phyloP scores from a whole-genome alignment of 2,113 vertebrate species.

The Dolichallabes microphthalmus region DNA sequence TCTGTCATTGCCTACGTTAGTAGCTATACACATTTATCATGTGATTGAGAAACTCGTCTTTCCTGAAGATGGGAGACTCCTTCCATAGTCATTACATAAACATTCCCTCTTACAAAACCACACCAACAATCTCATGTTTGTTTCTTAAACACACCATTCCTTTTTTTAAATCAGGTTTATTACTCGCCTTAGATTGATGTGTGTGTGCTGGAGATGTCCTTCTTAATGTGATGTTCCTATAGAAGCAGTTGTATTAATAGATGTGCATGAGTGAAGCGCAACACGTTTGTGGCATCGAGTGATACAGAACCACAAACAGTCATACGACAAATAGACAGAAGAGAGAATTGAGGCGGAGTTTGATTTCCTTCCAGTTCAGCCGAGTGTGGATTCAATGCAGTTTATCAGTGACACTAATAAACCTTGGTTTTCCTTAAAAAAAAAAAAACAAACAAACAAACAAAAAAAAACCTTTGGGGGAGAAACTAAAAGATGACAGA shows the following conservation, averaged over 20 bases:
- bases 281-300: not conserved
- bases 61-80: not conserved
- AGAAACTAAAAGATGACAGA: not conserved
- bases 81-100: not conserved
- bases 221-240: not conserved
- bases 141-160: not conserved
- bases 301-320: not conserved
- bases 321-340: not conserved
- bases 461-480: not conserved
- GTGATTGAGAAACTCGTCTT: not conserved
- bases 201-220: not conserved
- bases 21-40: not conserved
- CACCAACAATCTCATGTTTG: not conserved
- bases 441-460: not conserved
- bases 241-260: not conserved
- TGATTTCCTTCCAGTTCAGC: not conserved
- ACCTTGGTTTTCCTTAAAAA: not conserved
- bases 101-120: not conserved
- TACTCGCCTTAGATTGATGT: too few relatives aligned
- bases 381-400: not conserved
- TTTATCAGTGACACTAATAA: not conserved
- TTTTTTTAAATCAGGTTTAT: not conserved
- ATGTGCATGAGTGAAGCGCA: too few relatives aligned
- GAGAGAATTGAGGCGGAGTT: not conserved
- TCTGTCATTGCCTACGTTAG: not conserved